Conservation (phyloP, 2,888 invertebrate genomes). For the Galeopsomyia nigrocyanea region DNA sequence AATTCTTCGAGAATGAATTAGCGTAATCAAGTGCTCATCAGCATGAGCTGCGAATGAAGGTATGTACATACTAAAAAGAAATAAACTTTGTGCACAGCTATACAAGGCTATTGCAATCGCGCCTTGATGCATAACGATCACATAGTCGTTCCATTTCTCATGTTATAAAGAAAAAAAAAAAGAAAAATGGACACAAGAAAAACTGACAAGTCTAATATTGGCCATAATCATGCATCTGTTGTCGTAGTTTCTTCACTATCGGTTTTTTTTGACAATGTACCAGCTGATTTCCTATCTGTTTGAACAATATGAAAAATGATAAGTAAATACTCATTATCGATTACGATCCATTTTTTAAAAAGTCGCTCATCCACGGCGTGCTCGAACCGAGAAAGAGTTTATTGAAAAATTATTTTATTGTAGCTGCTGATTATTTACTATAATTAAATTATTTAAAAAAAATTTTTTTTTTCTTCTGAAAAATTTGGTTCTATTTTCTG, state of each 20-base stretch:
- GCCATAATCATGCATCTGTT: constrained; percentile 44
- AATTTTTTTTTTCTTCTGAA: too few relatives aligned
- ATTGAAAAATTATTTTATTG: too few relatives aligned
- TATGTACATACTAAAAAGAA: neutral
- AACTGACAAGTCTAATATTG: neutral
- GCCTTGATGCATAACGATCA: too few relatives aligned
- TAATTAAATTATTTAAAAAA: too few relatives aligned
- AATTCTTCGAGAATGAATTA: constrained; percentile 16
- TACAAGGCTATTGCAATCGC: neutral
- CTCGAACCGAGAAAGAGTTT: too few relatives aligned
- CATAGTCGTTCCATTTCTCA: too few relatives aligned
- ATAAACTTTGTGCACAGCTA: constrained; percentile 3
- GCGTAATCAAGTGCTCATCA: constrained; percentile 14
- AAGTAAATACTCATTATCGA: neutral
- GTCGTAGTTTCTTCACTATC: constrained; percentile 53
- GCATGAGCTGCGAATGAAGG: constrained; percentile 1
- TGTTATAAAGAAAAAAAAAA: too few relatives aligned
- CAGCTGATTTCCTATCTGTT: constrained; percentile 49
- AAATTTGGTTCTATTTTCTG: too few relatives aligned
- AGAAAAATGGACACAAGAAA: neutral
- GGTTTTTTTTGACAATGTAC: constrained; percentile 52
- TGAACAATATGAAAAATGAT: constrained; percentile 13
- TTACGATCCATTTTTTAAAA: constrained; percentile 6
- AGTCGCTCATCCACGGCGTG: neutral
- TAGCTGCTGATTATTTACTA: too few relatives aligned